Conservation (phyloP, 2,113 vertebrate genomes). For the Chionis minor region DNA sequence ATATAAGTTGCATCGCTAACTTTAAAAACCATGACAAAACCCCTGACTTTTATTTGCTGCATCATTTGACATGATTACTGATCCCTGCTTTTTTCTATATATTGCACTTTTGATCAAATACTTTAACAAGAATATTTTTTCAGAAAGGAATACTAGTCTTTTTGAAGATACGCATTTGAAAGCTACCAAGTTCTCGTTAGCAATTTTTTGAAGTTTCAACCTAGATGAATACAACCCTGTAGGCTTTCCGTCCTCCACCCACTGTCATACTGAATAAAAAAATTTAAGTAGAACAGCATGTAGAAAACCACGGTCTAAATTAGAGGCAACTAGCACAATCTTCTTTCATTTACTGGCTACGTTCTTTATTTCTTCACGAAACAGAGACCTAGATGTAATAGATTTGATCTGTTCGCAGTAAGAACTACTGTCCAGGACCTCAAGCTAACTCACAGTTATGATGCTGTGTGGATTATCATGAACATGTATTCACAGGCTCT, state of each 20-base stretch:
- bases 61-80: not conserved
- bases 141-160: not conserved
- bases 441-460: not conserved
- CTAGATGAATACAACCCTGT: not conserved
- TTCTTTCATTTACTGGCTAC: not conserved
- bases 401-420: not conserved
- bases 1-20: not conserved
- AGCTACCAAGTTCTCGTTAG: not conserved
- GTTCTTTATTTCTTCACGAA: not conserved
- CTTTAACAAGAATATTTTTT: not conserved
- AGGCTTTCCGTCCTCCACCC: not conserved
- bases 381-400: not conserved
- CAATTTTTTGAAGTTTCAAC: not conserved
- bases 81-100: not conserved
- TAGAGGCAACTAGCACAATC: not conserved
- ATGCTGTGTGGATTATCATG: not conserved
- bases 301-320: not conserved
- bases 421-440: not conserved
- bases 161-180: not conserved
- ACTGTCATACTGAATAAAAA: not conserved
- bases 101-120: not conserved
- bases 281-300: not conserved
- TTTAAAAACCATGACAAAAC: not conserved
- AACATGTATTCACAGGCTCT: not conserved
- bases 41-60: not conserved